Evolutionary conservation across 1,140 invertebrate species (phyloP).

Genomic region (Pogonomyrmex californicus): DNA sequence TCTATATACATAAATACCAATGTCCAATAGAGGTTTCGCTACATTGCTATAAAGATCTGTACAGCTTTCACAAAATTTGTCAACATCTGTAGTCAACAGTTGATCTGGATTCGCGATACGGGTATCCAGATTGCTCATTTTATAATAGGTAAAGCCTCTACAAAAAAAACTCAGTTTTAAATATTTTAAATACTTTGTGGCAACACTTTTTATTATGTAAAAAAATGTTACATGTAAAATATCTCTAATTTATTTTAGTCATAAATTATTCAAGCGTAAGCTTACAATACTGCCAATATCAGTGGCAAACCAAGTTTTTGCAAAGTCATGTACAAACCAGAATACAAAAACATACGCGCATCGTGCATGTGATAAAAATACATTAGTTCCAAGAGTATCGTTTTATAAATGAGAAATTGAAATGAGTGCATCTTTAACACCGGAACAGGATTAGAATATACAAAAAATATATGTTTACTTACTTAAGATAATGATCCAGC

Average conservation of each 20-base stretch:
- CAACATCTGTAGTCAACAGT: slow-evolving; percentile 97
- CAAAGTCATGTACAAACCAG: not conserved
- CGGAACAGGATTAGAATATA: not conserved
- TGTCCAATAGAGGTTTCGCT: slow-evolving; percentile 98
- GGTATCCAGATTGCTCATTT: slow-evolving; percentile 98
- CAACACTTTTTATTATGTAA: slow-evolving; percentile 4
- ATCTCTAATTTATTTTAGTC: slow-evolving; percentile 17
- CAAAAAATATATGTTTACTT: slow-evolving; percentile 84
- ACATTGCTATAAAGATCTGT: slow-evolving; percentile 98
- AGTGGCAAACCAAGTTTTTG: not conserved
- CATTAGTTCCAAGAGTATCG: not conserved
- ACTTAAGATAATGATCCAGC: slow-evolving; percentile 97
- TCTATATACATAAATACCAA: slow-evolving; percentile 96
- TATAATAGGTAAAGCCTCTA: slow-evolving; percentile 98
- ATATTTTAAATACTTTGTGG: slow-evolving; percentile 36
- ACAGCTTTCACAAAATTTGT: slow-evolving; percentile 98
- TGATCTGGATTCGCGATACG: slow-evolving; percentile 98
- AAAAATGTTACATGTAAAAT: not conserved
- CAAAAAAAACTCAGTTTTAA: slow-evolving; percentile 78
- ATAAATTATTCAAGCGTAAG: slow-evolving; percentile 34
- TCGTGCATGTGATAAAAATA: not conserved
- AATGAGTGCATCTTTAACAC: not conserved
- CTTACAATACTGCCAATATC: not conserved
- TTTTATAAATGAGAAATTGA: slow-evolving; percentile 6
- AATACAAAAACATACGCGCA: not conserved